phyloP scores from a whole-genome alignment of 1,140 invertebrate species.

The Linepithema humile region DNA sequence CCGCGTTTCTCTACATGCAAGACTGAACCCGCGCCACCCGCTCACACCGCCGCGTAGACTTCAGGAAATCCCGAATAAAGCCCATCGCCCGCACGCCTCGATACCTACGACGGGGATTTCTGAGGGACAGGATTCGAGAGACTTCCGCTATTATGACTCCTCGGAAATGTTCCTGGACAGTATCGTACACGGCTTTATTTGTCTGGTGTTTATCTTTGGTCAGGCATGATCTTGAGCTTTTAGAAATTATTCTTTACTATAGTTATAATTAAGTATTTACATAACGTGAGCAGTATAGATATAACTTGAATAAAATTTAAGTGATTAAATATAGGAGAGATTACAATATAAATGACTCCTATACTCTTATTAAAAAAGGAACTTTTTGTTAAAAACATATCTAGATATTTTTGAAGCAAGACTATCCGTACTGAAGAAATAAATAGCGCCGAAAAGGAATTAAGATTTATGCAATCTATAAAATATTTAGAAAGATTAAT shows the following conservation, averaged over 20 bases:
- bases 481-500: too few relatives aligned
- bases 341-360: neutral
- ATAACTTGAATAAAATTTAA: neutral
- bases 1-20: constrained; percentile 20
- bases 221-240: neutral
- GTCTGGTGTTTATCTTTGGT: constrained; percentile 6
- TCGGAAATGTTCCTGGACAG: constrained; percentile 44
- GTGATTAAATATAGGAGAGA: neutral
- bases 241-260: neutral
- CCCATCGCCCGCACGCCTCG: constrained; percentile 33
- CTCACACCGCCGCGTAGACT: constrained; percentile 42
- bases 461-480: neutral
- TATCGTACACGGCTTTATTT: constrained; percentile 21
- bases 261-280: neutral
- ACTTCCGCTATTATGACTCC: constrained; percentile 81
- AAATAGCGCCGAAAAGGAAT: neutral
- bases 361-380: neutral
- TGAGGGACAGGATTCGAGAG: constrained; percentile 74
- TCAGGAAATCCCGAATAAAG: constrained; percentile 71
- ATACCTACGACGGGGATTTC: constrained; percentile 28
- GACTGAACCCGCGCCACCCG: constrained; percentile 35
- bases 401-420: neutral
- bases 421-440: neutral
- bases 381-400: neutral
- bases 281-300: neutral